phyloP scores from a whole-genome alignment of 2,888 invertebrate genomes.

The Strigamia maritima region DNA sequence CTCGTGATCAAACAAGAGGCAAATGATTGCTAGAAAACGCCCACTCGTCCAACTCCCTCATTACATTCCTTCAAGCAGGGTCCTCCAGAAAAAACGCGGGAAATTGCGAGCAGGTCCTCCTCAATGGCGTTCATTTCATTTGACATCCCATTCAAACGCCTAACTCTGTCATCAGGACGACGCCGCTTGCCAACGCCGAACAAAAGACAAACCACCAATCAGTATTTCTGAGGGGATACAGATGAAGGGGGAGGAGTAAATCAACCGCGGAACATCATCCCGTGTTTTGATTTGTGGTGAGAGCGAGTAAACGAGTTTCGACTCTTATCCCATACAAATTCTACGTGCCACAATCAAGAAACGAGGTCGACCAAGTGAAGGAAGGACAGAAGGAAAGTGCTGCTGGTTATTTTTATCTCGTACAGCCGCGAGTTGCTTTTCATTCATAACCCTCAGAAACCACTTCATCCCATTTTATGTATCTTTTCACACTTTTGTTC shows the following conservation, averaged over 20 bases:
- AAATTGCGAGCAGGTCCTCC: slow-evolving; percentile 16
- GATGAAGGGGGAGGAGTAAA: slow-evolving; percentile 5
- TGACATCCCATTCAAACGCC: slow-evolving; percentile 1
- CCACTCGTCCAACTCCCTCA: not conserved
- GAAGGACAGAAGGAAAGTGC: not conserved
- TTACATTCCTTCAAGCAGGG: not conserved
- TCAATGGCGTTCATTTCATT: slow-evolving; percentile 19
- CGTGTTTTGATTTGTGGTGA: slow-evolving; percentile 9
- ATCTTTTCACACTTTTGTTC: slow-evolving; percentile 15
- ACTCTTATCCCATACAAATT: not conserved
- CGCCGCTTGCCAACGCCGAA: slow-evolving; percentile 1
- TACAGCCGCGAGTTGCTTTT: not conserved
- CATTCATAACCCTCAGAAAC: not conserved
- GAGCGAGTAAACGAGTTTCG: not conserved
- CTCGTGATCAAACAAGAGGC: not conserved
- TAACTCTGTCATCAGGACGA: slow-evolving; percentile 14
- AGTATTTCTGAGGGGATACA: slow-evolving; percentile 16
- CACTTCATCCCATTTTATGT: not conserved
- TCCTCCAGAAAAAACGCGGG: slow-evolving; percentile 23
- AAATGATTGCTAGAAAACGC: slow-evolving; percentile 7
- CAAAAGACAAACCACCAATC: slow-evolving; percentile 23
- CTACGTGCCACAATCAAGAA: not conserved
- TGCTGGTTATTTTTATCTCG: not conserved
- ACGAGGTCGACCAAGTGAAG: not conserved
- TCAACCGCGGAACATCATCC: slow-evolving; percentile 2